phyloP scores from a whole-genome alignment of 2,888 invertebrate species.

The Cremastinae sp. region DNA sequence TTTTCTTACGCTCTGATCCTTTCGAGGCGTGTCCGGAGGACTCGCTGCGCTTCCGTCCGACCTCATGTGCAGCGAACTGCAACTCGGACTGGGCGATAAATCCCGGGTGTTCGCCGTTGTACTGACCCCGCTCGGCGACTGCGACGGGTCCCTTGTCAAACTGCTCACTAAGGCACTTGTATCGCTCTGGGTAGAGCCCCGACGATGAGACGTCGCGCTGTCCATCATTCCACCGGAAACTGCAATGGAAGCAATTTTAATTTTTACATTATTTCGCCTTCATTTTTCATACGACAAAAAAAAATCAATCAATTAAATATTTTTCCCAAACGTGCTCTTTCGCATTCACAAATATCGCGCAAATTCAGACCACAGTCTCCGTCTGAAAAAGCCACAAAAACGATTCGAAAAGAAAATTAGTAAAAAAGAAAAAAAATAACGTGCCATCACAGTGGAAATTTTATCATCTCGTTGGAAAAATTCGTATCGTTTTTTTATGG shows the following conservation, averaged over 20 bases:
- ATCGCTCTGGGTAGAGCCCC: conserved; percentile 83
- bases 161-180: conserved; percentile 84
- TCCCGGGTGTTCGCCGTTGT: conserved; percentile 80
- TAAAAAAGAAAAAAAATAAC: conserved; percentile 19
- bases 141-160: conserved; percentile 84
- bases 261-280: not conserved
- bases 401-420: not conserved
- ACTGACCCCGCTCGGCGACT: conserved; percentile 82
- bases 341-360: conserved; percentile 28
- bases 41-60: conserved; percentile 81
- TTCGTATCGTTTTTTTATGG: conserved; percentile 22
- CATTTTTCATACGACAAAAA: not conserved
- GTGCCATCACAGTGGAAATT: conserved; percentile 41
- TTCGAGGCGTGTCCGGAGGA: conserved; percentile 80
- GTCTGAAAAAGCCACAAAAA: conserved; percentile 18
- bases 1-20: conserved; percentile 74
- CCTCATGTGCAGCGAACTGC: conserved; percentile 81
- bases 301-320: not conserved
- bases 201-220: conserved; percentile 80
- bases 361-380: not conserved
- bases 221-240: conserved; percentile 80
- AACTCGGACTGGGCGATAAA: conserved; percentile 82
- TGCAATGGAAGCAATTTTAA: conserved; percentile 58
- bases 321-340: conserved; percentile 41
- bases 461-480: conserved; percentile 4